phyloP scores from a whole-genome alignment of 1,140 invertebrate species.

The Calliopsis andreniformis region DNA sequence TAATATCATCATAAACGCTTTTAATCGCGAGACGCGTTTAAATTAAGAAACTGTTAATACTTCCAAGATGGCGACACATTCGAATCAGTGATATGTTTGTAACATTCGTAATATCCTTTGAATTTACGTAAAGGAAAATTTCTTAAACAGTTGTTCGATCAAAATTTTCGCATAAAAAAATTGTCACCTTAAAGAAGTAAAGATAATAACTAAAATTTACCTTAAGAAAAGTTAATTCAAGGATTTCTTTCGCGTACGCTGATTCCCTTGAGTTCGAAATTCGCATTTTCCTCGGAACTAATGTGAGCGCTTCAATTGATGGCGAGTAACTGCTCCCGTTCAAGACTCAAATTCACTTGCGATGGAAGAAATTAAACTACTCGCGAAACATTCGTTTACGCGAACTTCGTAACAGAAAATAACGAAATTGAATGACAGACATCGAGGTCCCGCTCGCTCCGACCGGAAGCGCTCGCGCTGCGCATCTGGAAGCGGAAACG shows the following conservation, averaged over 20 bases:
- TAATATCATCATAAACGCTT: too few relatives aligned
- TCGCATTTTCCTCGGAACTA: too few relatives aligned
- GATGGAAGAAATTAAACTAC: constrained; percentile 18
- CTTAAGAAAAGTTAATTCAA: background rate
- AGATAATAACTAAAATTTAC: background rate
- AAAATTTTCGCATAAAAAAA: background rate
- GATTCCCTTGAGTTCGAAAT: too few relatives aligned
- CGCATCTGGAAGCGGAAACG: background rate
- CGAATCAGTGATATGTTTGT: too few relatives aligned
- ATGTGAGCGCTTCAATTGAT: constrained; percentile 16
- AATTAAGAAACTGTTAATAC: too few relatives aligned
- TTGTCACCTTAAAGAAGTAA: background rate
- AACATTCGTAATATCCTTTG: too few relatives aligned
- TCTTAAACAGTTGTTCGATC: background rate
- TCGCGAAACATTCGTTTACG: constrained; percentile 13
- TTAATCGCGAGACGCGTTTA: too few relatives aligned
- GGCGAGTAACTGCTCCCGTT: constrained; percentile 23
- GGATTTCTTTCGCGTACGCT: background rate
- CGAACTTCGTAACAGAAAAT: constrained; percentile 13
- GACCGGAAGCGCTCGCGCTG: background rate
- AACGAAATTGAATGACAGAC: constrained; percentile 23
- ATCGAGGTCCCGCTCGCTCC: background rate
- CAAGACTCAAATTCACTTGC: background rate
- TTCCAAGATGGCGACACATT: too few relatives aligned
- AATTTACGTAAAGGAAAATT: background rate